These are phyloP conservation scores for Ophion ellenae DNA, from an alignment of 2,888 invertebrate species.

Conservation along the genomic window DNA sequence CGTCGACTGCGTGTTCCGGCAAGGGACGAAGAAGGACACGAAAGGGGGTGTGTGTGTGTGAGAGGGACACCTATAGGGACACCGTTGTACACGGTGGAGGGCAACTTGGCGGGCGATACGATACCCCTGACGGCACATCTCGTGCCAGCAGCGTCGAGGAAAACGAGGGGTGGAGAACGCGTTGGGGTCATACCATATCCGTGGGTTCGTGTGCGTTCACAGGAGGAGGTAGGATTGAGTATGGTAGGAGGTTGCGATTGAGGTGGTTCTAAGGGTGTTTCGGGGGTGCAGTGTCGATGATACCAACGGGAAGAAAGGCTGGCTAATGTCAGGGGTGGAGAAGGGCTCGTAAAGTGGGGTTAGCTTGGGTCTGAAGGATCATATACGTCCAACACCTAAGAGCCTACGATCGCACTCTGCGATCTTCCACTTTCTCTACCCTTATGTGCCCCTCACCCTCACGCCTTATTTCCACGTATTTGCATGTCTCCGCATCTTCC, in stretches of 20 bases:
- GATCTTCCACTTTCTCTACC: constrained; percentile 37
- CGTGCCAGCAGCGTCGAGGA: constrained; percentile 49
- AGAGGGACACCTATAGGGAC: neutral
- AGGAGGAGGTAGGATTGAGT: constrained; percentile 38
- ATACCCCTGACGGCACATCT: constrained; percentile 61
- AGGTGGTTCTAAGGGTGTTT: constrained; percentile 50
- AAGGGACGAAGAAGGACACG: constrained; percentile 3
- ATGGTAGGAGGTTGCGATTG: constrained; percentile 37
- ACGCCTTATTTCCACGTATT: neutral
- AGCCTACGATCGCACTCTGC: constrained; percentile 67
- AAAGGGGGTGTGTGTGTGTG: neutral
- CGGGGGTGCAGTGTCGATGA: constrained; percentile 46
- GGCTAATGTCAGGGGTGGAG: constrained; percentile 72
- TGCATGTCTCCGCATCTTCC: neutral
- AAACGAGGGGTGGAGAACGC: constrained; percentile 47
- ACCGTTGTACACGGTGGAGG: constrained; percentile 31
- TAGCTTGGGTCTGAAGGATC: constrained; percentile 80
- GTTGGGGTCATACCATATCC: constrained; percentile 5
- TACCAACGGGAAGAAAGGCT: constrained; percentile 54
- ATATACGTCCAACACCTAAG: constrained; percentile 79
- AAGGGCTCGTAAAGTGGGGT: constrained; percentile 79
- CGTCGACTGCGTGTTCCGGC: constrained; percentile 56
- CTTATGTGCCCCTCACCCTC: neutral
- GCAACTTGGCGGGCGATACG: constrained; percentile 51
- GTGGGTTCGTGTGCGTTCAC: neutral